A percentile compares a stretch with the other conserved stretches of the same genome.
Evolutionary conservation across 2,888 invertebrate genomes (phyloP).

Genomic region (Petrolisthes cinctipes): DNA sequence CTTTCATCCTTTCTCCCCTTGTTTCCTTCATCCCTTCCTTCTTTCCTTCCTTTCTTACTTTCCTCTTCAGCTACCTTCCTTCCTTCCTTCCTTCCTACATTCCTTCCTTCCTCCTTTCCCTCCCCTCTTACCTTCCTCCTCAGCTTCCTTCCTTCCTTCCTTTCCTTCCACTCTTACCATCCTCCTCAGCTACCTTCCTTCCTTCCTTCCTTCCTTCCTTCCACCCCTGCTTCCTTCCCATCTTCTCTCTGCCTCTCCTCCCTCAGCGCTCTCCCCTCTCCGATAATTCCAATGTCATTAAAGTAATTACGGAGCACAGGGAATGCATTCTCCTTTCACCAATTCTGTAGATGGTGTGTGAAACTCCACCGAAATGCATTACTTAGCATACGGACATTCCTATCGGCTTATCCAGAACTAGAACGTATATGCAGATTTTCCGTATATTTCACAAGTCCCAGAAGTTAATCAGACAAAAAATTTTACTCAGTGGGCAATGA

Average conservation of each 20-base stretch:
- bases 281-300: constrained; percentile 18
- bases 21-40: not conserved
- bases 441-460: not conserved
- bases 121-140: not conserved
- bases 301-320: constrained; percentile 8
- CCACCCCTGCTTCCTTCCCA: not conserved
- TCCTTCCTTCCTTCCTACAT: not conserved
- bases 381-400: constrained; percentile 5
- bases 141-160: not conserved
- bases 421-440: not conserved
- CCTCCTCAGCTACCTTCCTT: not conserved
- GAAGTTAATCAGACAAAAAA: too few species aligned
- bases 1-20: not conserved
- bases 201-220: constrained; percentile 9
- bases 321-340: constrained; percentile 15
- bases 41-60: not conserved
- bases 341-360: constrained; percentile 14
- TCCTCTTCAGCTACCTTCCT: not conserved
- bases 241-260: not conserved
- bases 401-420: not conserved
- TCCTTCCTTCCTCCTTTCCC: not conserved
- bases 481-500: too few species aligned
- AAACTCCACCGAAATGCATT: constrained; percentile 5
- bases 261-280: constrained; percentile 7
- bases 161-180: not conserved